Percentiles rank a stretch among this genome's conserved stretches.
phyloP scores from a whole-genome alignment of 2,113 vertebrate species.

The Corythoichthys intestinalis region DNA sequence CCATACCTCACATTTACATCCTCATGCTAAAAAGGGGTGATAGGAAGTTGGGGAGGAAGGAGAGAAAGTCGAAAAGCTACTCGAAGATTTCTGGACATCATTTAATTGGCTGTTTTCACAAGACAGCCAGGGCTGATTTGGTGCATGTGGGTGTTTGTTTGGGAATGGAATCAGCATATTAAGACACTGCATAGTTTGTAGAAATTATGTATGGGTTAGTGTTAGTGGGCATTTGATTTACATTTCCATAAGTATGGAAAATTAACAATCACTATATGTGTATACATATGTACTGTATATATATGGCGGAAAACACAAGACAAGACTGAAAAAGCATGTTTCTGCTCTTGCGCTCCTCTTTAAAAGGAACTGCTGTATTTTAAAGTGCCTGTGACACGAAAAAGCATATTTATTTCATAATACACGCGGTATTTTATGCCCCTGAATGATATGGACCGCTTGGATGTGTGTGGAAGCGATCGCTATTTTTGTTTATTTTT shows the following conservation, averaged over 20 bases:
- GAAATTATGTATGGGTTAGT: neutral
- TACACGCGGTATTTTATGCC: too few species aligned
- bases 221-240: neutral
- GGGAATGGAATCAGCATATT: neutral
- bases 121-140: neutral
- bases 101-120: conserved; percentile 12
- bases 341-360: too few species aligned
- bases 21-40: conserved; percentile 30
- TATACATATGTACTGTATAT: too few species aligned
- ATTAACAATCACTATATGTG: neutral
- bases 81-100: conserved; percentile 6
- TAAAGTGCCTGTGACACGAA: too few species aligned
- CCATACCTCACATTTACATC: conserved; percentile 61
- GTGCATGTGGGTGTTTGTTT: neutral
- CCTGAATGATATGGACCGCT: too few species aligned
- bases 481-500: too few species aligned
- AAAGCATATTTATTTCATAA: too few species aligned
- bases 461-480: too few species aligned
- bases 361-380: too few species aligned
- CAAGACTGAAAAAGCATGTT: too few species aligned
- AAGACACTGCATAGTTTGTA: neutral
- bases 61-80: neutral
- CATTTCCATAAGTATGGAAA: neutral
- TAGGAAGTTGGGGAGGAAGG: conserved; percentile 14
- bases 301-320: too few species aligned